Base-by-base conservation (phyloP, 2,888 invertebrate species). In the Harpalus rufipes region DNA sequence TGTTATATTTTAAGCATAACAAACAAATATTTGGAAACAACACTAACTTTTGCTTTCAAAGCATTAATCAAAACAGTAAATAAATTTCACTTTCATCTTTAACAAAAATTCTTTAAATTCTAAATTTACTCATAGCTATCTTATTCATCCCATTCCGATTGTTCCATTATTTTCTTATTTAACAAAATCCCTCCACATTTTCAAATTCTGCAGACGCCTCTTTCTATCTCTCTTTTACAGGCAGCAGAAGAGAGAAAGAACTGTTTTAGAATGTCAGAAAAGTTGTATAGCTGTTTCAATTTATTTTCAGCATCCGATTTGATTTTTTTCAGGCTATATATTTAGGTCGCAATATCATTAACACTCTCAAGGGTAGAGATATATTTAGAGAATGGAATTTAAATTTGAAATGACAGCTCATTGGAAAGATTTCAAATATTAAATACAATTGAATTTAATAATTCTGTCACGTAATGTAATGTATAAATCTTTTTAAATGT, bases 241-340 rank as follows among this genome's bases (percentile, higher is more conserved):
- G 7, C 16, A 14, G 18, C 14, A 18, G 59, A 59, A 59, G 59
- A 59, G 18, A 59, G 59, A 59, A 25, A 25, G 2, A 10, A 25
- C 18, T 5, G n/a, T 32, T 18, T 65, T 25, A 65, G 10, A 25
- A 18, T 25, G n/a, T 65, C 32, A 25, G 61, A 6, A 25, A 44
- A 61, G 41, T 18, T 63, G 58, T 81, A 41, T 81, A 81, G 63
- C 63, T 81, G 65, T 44, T 63, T 81, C 32, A 10, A 21, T 51
- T 21, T 80, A 61, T 80, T 32, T 65, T 63, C 18, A 16, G 65
- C 39, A 63, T 63, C 65, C 21, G 18, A 63, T 81, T 63, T 81
- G 39, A 81, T 59, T 63, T 81, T 81, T 63, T 81, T 18, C 39
- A 3, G 65, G 10, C 18, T 56, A 14, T 76, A 76, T 51, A 76